These are phyloP conservation scores for Protomyctophum bolini DNA, from an alignment of 2,113 vertebrate genomes.

Conservation along the genomic window DNA sequence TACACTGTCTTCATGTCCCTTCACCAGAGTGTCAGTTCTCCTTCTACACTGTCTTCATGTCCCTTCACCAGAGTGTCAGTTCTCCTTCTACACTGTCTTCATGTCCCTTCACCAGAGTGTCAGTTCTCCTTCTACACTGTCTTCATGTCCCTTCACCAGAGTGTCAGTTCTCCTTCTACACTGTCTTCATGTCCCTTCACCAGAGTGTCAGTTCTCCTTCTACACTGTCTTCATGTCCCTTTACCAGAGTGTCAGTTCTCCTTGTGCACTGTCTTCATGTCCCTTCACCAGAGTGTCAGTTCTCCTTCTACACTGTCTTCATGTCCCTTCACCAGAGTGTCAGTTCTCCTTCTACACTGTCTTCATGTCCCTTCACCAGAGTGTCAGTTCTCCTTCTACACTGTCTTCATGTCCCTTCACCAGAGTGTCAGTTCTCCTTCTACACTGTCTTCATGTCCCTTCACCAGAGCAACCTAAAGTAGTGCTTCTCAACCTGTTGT, in stretches of 20 bases:
- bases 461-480: constrained; percentile 5
- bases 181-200: constrained; percentile 20
- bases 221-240: constrained; percentile 19
- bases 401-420: too few species aligned
- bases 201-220: constrained; percentile 24
- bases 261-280: too few species aligned
- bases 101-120: constrained; percentile 19
- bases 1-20: constrained; percentile 19
- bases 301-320: too few species aligned
- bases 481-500: too few species aligned
- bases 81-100: constrained; percentile 19
- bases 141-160: constrained; percentile 20
- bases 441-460: constrained; percentile 15
- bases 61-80: constrained; percentile 21
- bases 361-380: too few species aligned
- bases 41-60: constrained; percentile 19
- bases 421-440: too few species aligned
- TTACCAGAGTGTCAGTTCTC: background rate
- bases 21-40: constrained; percentile 17
- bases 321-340: too few species aligned
- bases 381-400: too few species aligned
- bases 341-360: too few species aligned
- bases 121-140: constrained; percentile 20
- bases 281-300: too few species aligned
- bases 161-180: constrained; percentile 19